Evolutionary conservation across 2,113 vertebrate genomes (phyloP).

Genomic region (Crotalus horridus): DNA sequence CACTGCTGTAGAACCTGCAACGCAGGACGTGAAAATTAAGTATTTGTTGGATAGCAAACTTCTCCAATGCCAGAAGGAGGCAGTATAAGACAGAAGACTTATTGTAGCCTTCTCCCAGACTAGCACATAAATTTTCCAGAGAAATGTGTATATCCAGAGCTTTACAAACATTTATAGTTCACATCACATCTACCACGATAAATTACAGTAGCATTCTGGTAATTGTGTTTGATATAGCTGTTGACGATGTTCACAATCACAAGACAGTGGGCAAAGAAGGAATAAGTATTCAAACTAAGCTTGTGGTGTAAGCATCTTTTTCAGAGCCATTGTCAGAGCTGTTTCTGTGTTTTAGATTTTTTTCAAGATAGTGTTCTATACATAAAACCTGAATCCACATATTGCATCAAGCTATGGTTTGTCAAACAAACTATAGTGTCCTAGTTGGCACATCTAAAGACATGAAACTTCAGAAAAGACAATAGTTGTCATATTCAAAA

Average conservation of each 20-base stretch:
- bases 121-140: neutral
- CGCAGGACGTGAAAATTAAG: neutral
- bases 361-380: neutral
- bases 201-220: neutral
- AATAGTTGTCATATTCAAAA: neutral
- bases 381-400: neutral
- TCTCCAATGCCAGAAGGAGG: conserved; percentile 1
- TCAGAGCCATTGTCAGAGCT: neutral
- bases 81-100: neutral
- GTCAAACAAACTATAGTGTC: neutral
- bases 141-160: neutral
- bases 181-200: neutral
- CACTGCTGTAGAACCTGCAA: neutral
- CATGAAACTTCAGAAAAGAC: neutral
- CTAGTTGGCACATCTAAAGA: neutral
- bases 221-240: neutral
- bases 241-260: neutral
- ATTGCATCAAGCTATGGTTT: neutral
- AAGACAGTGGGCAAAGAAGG: neutral
- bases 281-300: neutral
- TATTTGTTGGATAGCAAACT: too few species aligned
- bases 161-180: neutral
- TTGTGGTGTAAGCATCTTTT: neutral
- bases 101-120: neutral
- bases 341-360: neutral